These are phyloP conservation scores for Centroberyx gerrardi DNA, from an alignment of 2,797 vertebrate genomes.

Conservation along the genomic window DNA sequence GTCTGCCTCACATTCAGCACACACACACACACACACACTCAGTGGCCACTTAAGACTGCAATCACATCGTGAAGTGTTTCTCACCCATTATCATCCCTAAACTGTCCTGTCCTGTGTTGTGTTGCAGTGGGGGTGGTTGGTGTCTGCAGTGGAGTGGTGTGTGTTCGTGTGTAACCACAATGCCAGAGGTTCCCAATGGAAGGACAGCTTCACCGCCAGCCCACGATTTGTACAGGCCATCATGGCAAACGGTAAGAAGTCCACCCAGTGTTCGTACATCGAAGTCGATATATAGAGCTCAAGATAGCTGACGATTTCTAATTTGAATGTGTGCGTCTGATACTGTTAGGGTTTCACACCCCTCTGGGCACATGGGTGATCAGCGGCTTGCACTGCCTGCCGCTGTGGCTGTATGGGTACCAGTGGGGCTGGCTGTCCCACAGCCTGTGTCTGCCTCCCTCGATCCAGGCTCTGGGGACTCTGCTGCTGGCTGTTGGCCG, in stretches of 20 bases:
- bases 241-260: conserved; percentile 80
- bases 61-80: no score
- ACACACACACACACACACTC: no score
- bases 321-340: background rate
- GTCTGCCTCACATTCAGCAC: conserved; percentile 39
- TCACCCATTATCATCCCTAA: no score
- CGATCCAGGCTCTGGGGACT: conserved; percentile 60
- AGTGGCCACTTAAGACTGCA: no score
- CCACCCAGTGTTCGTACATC: background rate
- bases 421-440: conserved; percentile 42
- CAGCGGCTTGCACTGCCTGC: conserved; percentile 77
- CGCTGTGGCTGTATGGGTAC: conserved; percentile 77
- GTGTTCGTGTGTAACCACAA: conserved; percentile 86
- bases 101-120: background rate
- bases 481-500: conserved; percentile 72
- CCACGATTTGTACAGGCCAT: conserved; percentile 69
- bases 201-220: conserved; percentile 73
- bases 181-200: conserved; percentile 77
- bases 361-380: conserved; percentile 77
- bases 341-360: conserved; percentile 70
- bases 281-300: background rate
- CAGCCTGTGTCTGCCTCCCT: conserved; percentile 49
- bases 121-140: conserved; percentile 81
- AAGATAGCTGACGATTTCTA: background rate
- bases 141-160: conserved; percentile 83